These are phyloP conservation scores for Eolophus roseicapilla DNA, from an alignment of 2,113 vertebrate species.

Conservation along the genomic window DNA sequence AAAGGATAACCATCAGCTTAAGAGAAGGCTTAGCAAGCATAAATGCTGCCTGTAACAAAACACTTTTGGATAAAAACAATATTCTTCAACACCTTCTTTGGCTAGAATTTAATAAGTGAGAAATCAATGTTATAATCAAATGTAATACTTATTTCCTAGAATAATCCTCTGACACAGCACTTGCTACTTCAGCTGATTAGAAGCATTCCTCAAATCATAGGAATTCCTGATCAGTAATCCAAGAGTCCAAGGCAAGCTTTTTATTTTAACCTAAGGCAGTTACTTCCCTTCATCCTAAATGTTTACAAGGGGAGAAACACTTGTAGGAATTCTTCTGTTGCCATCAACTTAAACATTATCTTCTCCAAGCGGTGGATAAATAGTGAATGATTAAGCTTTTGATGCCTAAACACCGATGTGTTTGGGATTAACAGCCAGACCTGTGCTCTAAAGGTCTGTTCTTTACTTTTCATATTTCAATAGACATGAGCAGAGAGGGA, in stretches of 20 bases:
- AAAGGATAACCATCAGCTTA: constrained; percentile 34
- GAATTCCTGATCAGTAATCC: constrained; percentile 25
- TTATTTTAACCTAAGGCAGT: not conserved
- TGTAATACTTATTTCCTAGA: constrained; percentile 16
- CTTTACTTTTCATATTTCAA: constrained; percentile 27
- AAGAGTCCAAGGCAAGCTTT: not conserved
- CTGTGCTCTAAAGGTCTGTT: not conserved
- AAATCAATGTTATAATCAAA: constrained; percentile 67
- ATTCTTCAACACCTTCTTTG: constrained; percentile 32
- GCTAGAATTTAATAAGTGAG: constrained; percentile 48
- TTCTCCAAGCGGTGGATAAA: constrained; percentile 7
- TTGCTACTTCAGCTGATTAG: constrained; percentile 49
- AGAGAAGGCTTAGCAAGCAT: constrained; percentile 36
- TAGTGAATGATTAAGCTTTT: constrained; percentile 27
- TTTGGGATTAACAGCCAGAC: constrained; percentile 34
- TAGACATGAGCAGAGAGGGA: not conserved
- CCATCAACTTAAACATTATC: not conserved
- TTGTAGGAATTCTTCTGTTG: constrained; percentile 43
- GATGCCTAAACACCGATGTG: not conserved
- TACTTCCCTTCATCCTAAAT: not conserved
- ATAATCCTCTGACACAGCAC: constrained; percentile 56
- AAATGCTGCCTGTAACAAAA: constrained; percentile 27
- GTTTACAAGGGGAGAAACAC: constrained; percentile 21
- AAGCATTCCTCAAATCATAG: constrained; percentile 20
- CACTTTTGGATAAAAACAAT: constrained; percentile 17